Base-by-base conservation (phyloP, 2,113 vertebrate species). In the Amblyornis subalaris region DNA sequence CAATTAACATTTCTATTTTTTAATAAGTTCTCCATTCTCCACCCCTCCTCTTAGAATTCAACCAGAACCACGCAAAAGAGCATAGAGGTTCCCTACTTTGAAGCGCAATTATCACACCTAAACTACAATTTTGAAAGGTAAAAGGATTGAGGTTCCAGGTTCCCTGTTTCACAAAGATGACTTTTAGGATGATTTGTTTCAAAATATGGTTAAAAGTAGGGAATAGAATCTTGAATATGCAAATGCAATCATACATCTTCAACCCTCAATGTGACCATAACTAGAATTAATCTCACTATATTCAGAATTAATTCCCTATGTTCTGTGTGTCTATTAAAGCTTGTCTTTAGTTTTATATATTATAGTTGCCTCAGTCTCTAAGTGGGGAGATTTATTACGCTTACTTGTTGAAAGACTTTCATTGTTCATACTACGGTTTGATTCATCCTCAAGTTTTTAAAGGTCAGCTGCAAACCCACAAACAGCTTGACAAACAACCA, bases 371-470 rank as follows among this genome's bases (percentile, higher is more conserved):
- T 94, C 42, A 28, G 25, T 93, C 40, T 76, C 72, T 87, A 88
- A 92, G 35, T 83, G 50, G 74, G 50, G 47, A 94, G 93, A 91
- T 91, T 90, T 75, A 92, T 94, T 88, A 75, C 51, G 26, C 31
- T 95, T 73, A 79, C 91, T 50, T 53, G 42, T 93, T 93, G 44
- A 85, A 95, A 90, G 85, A 64, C 50, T 90, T 94, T 20, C 78
- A 50, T 94, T 88, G 91, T 93, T 95, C 92, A 64, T 58, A 35
- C 60, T 90, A 61, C 92, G 84, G 50, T 74, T 92, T 96, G 93
- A 97, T 95, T 97, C 93, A 97, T 96, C 53, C 45, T 93, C 75
- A 88, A 76, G 88, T 89, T 96, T 94, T 94, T 74, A 96, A 97
- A 97, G 93, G 90, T 96, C 94, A 95, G 53, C 73, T 78, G 72